Percentiles rank a stretch among this genome's conserved stretches.
These are phyloP conservation scores for Xanthostigma xanthostigma DNA, from an alignment of 2,888 invertebrate species.

Conservation along the genomic window DNA sequence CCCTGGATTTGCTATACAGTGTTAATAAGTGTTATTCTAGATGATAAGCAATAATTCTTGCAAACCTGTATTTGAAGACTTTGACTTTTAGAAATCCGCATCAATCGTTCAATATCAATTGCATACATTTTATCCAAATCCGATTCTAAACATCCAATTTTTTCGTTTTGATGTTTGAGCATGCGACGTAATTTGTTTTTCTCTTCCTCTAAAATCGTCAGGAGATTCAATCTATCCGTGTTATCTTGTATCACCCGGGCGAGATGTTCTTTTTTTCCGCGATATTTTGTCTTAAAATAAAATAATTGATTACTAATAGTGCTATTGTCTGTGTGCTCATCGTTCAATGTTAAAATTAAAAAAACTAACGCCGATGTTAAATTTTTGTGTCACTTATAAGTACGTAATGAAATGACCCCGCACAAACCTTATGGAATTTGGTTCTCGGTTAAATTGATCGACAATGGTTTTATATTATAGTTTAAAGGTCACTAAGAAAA, in stretches of 20 bases:
- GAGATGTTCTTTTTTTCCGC: slow-evolving; percentile 25
- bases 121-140: slow-evolving; percentile 21
- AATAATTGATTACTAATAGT: background rate
- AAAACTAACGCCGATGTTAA: too few species aligned
- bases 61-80: slow-evolving; percentile 23
- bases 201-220: slow-evolving; percentile 38
- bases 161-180: slow-evolving; percentile 25
- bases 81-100: slow-evolving; percentile 26
- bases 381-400: too few species aligned
- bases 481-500: too few species aligned
- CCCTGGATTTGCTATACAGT: too few species aligned
- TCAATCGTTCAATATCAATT: slow-evolving; percentile 27
- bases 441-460: too few species aligned
- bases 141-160: slow-evolving; percentile 17
- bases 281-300: slow-evolving; percentile 23
- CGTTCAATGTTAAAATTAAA: too few species aligned
- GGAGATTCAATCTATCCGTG: slow-evolving; percentile 36
- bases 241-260: slow-evolving; percentile 33
- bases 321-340: too few species aligned
- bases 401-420: too few species aligned
- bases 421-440: too few species aligned
- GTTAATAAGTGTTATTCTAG: slow-evolving; percentile 11
- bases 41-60: slow-evolving; percentile 18
- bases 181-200: slow-evolving; percentile 30
- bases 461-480: too few species aligned